Evolutionary conservation across 2,888 invertebrate genomes (phyloP).

Genomic region (Amaurobius ferox): DNA sequence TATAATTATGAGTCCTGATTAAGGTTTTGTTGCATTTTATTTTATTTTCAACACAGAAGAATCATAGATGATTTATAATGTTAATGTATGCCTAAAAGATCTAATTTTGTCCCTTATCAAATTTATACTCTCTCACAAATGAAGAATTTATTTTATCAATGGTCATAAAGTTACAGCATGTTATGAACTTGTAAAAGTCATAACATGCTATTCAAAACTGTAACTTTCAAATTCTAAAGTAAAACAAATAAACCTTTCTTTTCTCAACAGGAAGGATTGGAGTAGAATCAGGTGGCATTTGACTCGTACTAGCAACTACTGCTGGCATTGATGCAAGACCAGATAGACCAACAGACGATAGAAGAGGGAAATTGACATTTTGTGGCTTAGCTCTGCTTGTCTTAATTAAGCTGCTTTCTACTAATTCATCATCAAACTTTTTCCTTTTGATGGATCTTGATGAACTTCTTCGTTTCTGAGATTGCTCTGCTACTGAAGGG

Average conservation of each 20-base stretch:
- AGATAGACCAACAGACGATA: constrained; percentile 9
- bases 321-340: constrained; percentile 5
- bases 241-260: constrained; percentile 55
- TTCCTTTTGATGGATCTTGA: constrained; percentile 95
- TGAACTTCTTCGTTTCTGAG: constrained; percentile 82
- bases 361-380: constrained; percentile 35
- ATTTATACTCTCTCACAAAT: too few relatives aligned
- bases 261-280: constrained; percentile 54
- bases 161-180: too few relatives aligned
- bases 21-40: too few relatives aligned
- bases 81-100: too few relatives aligned
- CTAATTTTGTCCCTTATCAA: too few relatives aligned
- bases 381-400: constrained; percentile 59
- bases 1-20: too few relatives aligned
- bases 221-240: neutral
- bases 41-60: too few relatives aligned
- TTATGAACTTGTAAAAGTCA: too few relatives aligned
- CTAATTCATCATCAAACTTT: constrained; percentile 97
- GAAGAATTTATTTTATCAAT: too few relatives aligned
- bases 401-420: constrained; percentile 86
- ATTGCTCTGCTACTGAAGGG: constrained; percentile 34
- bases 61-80: too few relatives aligned
- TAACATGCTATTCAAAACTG: too few relatives aligned
- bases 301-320: constrained; percentile 23
- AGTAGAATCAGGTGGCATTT: constrained; percentile 19